Percentiles rank a stretch among this genome's conserved stretches.
phyloP scores from a whole-genome alignment of 2,797 vertebrate genomes.

The Tolypeutes matacus region DNA sequence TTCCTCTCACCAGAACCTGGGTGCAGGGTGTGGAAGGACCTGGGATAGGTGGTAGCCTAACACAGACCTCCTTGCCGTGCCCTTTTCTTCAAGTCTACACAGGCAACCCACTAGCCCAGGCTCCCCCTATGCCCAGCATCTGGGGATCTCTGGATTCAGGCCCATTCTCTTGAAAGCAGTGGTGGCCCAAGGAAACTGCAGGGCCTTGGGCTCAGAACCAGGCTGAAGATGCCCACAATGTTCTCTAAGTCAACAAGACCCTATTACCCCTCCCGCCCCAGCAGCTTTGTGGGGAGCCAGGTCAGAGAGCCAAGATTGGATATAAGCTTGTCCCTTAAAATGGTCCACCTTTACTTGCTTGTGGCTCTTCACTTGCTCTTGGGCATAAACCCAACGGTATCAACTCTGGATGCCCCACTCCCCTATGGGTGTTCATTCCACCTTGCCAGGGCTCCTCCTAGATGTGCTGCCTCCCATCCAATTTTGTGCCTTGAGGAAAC shows the following conservation, averaged over 20 bases:
- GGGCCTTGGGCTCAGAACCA: background rate
- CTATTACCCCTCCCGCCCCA: background rate
- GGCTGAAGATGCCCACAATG: background rate
- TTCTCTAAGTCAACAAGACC: background rate
- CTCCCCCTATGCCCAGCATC: background rate
- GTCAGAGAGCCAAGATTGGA: background rate
- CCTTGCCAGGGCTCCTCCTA: too few relatives aligned
- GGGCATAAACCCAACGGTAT: background rate
- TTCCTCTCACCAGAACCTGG: background rate
- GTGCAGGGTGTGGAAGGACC: background rate
- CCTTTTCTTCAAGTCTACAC: background rate
- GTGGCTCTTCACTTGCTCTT: slow-evolving; percentile 6
- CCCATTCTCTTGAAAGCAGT: slow-evolving; percentile 14
- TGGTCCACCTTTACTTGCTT: background rate
- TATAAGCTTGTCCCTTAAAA: background rate
- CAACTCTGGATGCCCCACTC: background rate
- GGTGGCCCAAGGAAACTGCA: background rate
- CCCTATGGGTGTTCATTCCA: background rate
- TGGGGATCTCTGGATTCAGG: background rate
- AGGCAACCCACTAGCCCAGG: background rate
- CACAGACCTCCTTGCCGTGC: background rate
- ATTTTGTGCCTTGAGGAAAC: background rate
- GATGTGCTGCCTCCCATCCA: background rate
- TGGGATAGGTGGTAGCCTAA: background rate
- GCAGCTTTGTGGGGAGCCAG: background rate